phyloP scores from a whole-genome alignment of 2,113 vertebrate species.

The Limnothrissa miodon region DNA sequence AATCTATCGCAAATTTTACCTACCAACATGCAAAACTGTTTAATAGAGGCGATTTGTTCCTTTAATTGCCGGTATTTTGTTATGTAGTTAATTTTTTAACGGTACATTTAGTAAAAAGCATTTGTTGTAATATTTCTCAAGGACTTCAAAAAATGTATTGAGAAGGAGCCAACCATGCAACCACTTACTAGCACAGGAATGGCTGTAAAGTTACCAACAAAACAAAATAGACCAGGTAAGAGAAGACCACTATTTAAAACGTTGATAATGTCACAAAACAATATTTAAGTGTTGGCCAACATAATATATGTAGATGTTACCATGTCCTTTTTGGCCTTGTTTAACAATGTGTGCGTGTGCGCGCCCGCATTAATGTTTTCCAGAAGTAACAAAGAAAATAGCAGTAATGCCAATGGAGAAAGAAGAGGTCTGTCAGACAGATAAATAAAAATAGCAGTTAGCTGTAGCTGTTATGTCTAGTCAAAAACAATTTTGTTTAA shows the following conservation, averaged over 20 bases:
- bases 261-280: too few relatives aligned
- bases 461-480: not conserved
- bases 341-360: not conserved
- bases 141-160: slow-evolving; percentile 54
- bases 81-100: not conserved
- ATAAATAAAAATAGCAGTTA: not conserved
- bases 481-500: not conserved
- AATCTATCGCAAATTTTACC: too few relatives aligned
- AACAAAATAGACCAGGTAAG: slow-evolving; percentile 62
- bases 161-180: slow-evolving; percentile 53
- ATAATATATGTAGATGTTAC: too few relatives aligned
- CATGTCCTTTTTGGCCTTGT: too few relatives aligned
- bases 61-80: too few relatives aligned
- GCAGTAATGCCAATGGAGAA: slow-evolving; percentile 65
- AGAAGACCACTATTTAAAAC: not conserved
- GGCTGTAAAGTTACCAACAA: slow-evolving; percentile 46
- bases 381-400: slow-evolving; percentile 63
- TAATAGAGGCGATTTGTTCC: too few relatives aligned
- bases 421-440: slow-evolving; percentile 53
- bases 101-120: not conserved
- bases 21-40: too few relatives aligned
- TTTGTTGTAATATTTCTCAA: slow-evolving; percentile 41
- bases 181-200: slow-evolving; percentile 46
- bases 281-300: too few relatives aligned
- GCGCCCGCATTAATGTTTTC: too few relatives aligned